Base-by-base conservation (phyloP, 2,113 vertebrate genomes). In the Cyrtonyx montezumae region DNA sequence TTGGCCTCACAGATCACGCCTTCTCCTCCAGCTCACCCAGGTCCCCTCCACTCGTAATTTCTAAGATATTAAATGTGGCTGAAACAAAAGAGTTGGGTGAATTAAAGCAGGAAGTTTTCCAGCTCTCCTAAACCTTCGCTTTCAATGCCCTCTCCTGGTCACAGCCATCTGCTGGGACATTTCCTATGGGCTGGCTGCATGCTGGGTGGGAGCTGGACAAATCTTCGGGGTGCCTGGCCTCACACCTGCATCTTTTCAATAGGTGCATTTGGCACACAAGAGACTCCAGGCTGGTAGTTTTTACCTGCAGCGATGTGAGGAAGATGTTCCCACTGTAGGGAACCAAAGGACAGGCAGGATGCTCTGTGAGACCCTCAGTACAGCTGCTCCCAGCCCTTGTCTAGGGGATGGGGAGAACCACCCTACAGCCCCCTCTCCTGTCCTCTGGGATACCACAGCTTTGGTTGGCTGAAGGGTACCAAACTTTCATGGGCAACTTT, bases 41-140 rank as follows among this genome's bases (percentile, higher is more conserved):
- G 70, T 92, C 93, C 89, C 90, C 5, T 8, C 3, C 1, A 90
- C 96, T 94, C 49, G 12, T 93, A 93, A 96, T 97, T 96, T 96
- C 95, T 86, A 75, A 69, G 95, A 96, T 97, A 97, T 97, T 97
- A 96, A 94, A 96, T 91, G 95, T 80, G 73, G 69, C 15, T 74
- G 85, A 96, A 96, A 84, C 75, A 92, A 90, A 94, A 94, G 92
- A 83, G 81, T 94, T 89, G 85, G 66, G 91, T 89, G 93, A 92
- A 93, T 96, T 93, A 94, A 94, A 96, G 55, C 59, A 26, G 45
- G 81, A 83, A 89, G 77, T 95, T 94, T 94, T 59, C 81, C 71
- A 51, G 16, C 30, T 37, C 89, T 74, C 84, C 49, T 16, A 46
- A 91, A 78, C 87, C 88, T 85, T 84, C 6, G 2, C 36, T 86